These are phyloP conservation scores for Connochaetes taurinus DNA, from an alignment of 2,113 vertebrate species.

Conservation along the genomic window DNA sequence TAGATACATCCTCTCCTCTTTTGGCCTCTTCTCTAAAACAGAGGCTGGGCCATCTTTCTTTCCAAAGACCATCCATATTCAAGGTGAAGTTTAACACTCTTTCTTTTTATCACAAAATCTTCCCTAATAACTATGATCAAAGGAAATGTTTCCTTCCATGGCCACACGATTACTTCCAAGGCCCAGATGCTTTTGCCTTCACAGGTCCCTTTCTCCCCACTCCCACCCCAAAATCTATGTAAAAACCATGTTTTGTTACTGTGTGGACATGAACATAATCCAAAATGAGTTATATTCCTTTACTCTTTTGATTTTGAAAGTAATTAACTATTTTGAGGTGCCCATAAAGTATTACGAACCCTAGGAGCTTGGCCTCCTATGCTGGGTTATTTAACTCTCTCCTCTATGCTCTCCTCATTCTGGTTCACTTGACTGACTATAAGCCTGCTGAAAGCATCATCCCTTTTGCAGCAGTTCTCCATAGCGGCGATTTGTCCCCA, in stretches of 20 bases:
- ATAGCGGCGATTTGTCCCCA: background rate
- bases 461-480: background rate
- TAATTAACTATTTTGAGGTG: background rate
- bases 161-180: background rate
- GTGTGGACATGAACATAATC: background rate
- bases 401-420: background rate
- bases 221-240: background rate
- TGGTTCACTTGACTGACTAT: background rate
- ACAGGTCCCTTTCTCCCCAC: background rate
- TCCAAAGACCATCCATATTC: background rate
- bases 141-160: background rate
- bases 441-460: background rate
- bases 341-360: background rate
- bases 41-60: background rate
- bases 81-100: background rate
- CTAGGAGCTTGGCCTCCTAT: background rate
- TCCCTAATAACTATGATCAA: background rate
- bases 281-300: background rate
- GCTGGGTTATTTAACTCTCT: background rate
- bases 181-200: background rate
- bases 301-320: background rate
- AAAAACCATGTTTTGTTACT: background rate
- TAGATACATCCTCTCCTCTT: background rate
- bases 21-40: background rate
- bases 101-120: background rate